These are phyloP conservation scores for Neosalanx taihuensis DNA, from an alignment of 2,797 vertebrate genomes.

Conservation along the genomic window DNA sequence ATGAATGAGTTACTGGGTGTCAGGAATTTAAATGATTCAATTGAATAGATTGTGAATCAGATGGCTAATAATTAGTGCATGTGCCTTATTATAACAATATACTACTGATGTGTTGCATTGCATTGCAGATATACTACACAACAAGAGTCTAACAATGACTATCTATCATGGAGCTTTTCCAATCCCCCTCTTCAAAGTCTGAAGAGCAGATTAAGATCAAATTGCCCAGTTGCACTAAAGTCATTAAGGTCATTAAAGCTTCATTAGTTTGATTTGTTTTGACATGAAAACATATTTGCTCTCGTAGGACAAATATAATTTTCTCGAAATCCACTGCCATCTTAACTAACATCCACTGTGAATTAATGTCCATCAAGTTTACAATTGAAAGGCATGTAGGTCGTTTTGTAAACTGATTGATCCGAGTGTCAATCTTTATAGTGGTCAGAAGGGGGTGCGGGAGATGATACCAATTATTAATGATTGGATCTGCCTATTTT, in stretches of 20 bases:
- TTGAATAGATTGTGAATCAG: too few species aligned
- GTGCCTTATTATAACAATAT: too few species aligned
- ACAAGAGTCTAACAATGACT: neutral
- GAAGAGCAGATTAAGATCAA: slow-evolving; percentile 43
- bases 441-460: neutral
- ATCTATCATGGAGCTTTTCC: slow-evolving; percentile 26
- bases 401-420: neutral
- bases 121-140: too few species aligned
- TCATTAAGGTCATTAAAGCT: slow-evolving; percentile 64
- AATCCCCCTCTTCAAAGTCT: slow-evolving; percentile 44
- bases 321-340: slow-evolving; percentile 39
- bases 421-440: slow-evolving; percentile 24
- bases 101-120: too few species aligned
- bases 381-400: slow-evolving; percentile 15
- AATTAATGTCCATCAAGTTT: slow-evolving; percentile 54
- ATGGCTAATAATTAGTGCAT: too few species aligned
- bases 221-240: slow-evolving; percentile 56
- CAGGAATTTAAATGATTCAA: too few species aligned
- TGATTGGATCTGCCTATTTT: slow-evolving; percentile 36
- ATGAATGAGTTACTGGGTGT: too few species aligned
- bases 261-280: slow-evolving; percentile 65
- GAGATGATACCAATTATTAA: slow-evolving; percentile 15
- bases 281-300: slow-evolving; percentile 59
- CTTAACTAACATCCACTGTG: slow-evolving; percentile 31
- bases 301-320: slow-evolving; percentile 51